Evolutionary conservation across 1,140 invertebrate species (phyloP), one percentile per base, ranked within the genome.

Genomic region (Drosophila burlai): DNA sequence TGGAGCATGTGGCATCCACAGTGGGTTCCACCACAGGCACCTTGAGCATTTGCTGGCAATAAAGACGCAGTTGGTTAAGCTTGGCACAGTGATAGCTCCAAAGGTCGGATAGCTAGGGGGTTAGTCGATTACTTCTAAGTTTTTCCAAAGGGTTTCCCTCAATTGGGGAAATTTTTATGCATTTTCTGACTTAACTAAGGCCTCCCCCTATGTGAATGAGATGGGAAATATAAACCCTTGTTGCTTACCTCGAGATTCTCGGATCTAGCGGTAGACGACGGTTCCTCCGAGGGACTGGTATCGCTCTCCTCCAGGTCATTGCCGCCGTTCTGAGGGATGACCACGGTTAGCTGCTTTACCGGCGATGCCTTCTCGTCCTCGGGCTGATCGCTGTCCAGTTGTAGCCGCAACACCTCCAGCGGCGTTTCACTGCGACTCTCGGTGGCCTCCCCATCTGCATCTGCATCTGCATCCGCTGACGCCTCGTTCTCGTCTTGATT

Each of bases 391-490:
- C 71, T 87, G 16, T 83, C 67, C 18, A 76, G 43, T 16, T 80
- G 57, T 34, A 38, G 34, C 8, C 38, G 75, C 54, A 50, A 61
- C 36, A 36, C 73, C 43, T 52, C 68, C 45, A 77, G 31, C 18
- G 82, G 75, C 15, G 76, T 72, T n/a, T 84, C 85, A 29, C 59
- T 89, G 57, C 81, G 81, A 65, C 81, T 90, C 34, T 90, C 84
- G 2, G 84, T 89, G 21, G 73, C 81, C 64, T 89, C 84, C 1
- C 60, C 72, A 52, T 55, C 52, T 9, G 52, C 52, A 34, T 54
- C 29, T 10, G 29, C 59, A 46, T 58, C 21, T 3, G 62, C 83
- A 40, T 76, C 75, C 1, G 9, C 24, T 13, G 18, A 42, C 1
- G 15, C 18, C 52, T 38, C 80, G 43, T 9, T 38, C 34, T 46